Evolutionary conservation across 2,113 vertebrate species (phyloP).

Genomic region (Mus spicilegus): DNA sequence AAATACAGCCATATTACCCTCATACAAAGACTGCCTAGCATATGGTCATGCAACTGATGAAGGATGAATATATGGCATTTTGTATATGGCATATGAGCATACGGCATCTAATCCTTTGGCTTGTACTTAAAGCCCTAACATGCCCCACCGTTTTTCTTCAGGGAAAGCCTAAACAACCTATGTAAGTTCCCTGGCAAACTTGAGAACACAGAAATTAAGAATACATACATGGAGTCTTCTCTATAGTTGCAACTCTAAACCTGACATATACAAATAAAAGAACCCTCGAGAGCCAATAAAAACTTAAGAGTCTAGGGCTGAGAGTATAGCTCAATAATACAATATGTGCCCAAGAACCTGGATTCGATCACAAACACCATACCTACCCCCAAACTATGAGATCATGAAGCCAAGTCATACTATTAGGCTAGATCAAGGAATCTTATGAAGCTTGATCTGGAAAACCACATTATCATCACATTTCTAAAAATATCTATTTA

Average conservation of each 20-base stretch:
- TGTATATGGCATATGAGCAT: too few species aligned
- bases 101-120: not conserved
- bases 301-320: not conserved
- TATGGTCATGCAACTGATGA: not conserved
- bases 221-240: not conserved
- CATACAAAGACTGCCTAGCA: not conserved
- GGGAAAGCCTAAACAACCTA: not conserved
- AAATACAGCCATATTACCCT: not conserved
- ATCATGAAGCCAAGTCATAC: not conserved
- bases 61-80: not conserved
- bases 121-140: not conserved
- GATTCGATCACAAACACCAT: not conserved
- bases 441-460: not conserved
- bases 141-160: not conserved
- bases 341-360: not conserved
- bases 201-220: conserved; percentile 2
- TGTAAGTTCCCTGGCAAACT: not conserved
- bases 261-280: not conserved
- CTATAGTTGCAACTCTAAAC: not conserved
- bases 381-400: not conserved
- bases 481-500: conserved; percentile 35
- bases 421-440: not conserved
- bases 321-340: not conserved
- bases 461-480: not conserved
- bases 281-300: conserved; percentile 13